These are phyloP conservation scores for Anabas testudineus DNA, from an alignment of 2,797 vertebrate genomes.

Conservation along the genomic window DNA sequence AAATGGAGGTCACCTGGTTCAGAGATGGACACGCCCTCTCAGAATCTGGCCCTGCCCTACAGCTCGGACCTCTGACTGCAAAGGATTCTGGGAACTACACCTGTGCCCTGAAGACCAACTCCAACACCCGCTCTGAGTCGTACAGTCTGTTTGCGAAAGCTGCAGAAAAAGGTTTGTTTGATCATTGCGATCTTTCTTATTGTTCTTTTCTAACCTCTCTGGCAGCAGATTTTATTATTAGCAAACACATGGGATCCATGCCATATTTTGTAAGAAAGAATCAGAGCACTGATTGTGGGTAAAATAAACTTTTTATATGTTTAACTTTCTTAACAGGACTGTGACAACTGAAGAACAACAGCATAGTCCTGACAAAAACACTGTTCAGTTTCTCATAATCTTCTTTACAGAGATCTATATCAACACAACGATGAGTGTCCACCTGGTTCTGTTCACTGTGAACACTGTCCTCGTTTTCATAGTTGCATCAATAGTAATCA, in stretches of 20 bases:
- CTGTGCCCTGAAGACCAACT: background rate
- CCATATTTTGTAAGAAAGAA: too few relatives aligned
- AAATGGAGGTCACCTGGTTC: constrained; percentile 37
- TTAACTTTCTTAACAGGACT: too few relatives aligned
- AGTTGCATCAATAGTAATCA: background rate
- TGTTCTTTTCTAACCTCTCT: too few relatives aligned
- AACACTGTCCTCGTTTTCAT: constrained; percentile 6
- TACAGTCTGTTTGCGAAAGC: constrained; percentile 13
- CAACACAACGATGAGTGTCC: background rate
- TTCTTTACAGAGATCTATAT: background rate
- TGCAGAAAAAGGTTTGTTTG: constrained; percentile 6
- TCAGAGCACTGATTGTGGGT: too few relatives aligned
- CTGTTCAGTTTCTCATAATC: background rate
- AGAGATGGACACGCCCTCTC: constrained; percentile 38
- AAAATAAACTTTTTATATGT: too few relatives aligned
- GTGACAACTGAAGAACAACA: too few relatives aligned
- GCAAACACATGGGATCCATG: too few relatives aligned
- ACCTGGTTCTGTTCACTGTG: constrained; percentile 1
- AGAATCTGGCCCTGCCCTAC: constrained; percentile 31
- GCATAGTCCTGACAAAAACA: too few relatives aligned
- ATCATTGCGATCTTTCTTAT: too few relatives aligned
- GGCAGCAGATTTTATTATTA: too few relatives aligned
- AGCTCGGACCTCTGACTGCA: background rate
- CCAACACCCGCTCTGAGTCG: fast-evolving
- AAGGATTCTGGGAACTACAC: constrained; percentile 64